Conservation (phyloP, 2,113 vertebrate species). For the Ctenomys sociabilis region DNA sequence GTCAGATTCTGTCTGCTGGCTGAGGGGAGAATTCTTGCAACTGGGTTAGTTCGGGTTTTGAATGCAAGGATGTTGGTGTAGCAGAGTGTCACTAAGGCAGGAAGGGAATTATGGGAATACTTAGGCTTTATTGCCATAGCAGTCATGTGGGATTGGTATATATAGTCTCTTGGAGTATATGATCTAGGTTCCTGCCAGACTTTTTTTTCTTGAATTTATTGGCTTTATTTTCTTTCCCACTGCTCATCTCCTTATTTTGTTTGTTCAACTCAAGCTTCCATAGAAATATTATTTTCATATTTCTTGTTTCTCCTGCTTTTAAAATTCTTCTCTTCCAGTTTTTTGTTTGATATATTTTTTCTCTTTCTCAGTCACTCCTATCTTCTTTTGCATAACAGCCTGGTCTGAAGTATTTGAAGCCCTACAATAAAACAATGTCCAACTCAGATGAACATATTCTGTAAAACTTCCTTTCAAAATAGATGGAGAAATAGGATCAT, state of each 20-base stretch:
- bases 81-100: not conserved
- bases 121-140: not conserved
- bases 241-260: not conserved
- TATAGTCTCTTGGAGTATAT: not conserved
- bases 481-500: not conserved
- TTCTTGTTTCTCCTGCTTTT: not conserved
- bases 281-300: not conserved
- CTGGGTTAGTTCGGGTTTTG: not conserved
- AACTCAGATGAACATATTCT: not conserved
- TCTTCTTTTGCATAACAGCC: not conserved
- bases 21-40: not conserved
- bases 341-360: not conserved
- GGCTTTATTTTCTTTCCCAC: not conserved
- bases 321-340: not conserved
- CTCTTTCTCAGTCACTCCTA: not conserved
- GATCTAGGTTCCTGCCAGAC: not conserved
- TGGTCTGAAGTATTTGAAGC: not conserved
- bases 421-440: not conserved
- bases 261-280: not conserved
- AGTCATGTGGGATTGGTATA: not conserved
- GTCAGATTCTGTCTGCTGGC: not conserved
- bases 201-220: not conserved
- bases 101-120: not conserved
- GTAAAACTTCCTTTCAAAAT: not conserved
- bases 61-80: not conserved